A percentile compares a stretch with the other conserved stretches of the same genome.
phyloP scores from a whole-genome alignment of 2,888 invertebrate genomes.

The Tetropium fuscum region DNA sequence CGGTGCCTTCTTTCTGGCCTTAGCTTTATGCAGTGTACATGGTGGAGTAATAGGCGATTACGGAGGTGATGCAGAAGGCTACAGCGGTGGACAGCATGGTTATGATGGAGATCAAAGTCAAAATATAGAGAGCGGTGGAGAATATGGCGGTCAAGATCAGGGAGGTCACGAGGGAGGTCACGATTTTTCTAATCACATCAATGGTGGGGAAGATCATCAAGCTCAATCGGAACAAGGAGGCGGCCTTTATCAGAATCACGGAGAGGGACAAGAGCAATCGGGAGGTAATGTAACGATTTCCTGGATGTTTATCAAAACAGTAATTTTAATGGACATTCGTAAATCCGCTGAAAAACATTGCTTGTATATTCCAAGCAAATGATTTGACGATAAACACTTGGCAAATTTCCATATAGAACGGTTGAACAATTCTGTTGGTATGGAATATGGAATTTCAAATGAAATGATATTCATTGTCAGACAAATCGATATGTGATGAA shows the following conservation, averaged over 20 bases:
- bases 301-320: too few species aligned
- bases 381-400: too few species aligned
- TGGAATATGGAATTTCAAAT: too few species aligned
- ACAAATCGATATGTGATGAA: too few species aligned
- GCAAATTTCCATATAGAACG: too few species aligned
- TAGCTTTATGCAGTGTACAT: constrained; percentile 50
- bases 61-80: constrained; percentile 18
- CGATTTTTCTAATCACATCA: constrained; percentile 19
- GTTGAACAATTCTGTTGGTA: too few species aligned
- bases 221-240: constrained; percentile 3
- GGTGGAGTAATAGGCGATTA: constrained; percentile 53
- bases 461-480: too few species aligned
- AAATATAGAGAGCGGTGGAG: constrained; percentile 21
- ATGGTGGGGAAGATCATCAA: constrained; percentile 18
- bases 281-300: constrained; percentile 13
- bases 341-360: too few species aligned
- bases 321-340: too few species aligned
- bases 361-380: too few species aligned
- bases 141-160: constrained; percentile 31
- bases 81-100: constrained; percentile 22
- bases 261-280: neutral
- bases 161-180: constrained; percentile 4
- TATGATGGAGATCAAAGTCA: constrained; percentile 21
- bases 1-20: constrained; percentile 51
- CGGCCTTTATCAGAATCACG: neutral